Percentiles rank a stretch among this genome's conserved stretches.
Evolutionary conservation across 2,113 vertebrate species (phyloP).

Genomic region (Rhombomys opimus): DNA sequence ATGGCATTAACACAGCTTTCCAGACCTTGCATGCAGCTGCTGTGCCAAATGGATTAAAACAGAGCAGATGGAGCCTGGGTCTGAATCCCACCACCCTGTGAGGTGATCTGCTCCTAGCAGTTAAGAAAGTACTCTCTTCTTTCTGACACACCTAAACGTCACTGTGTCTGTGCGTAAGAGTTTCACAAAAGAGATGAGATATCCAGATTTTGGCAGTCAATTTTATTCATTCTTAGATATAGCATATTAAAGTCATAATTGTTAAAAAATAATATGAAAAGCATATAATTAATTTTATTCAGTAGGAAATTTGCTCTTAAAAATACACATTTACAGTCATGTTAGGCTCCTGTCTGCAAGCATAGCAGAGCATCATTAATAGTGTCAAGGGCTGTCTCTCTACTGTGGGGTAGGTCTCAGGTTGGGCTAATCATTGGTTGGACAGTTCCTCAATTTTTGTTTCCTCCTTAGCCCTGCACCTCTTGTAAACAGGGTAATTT

Average conservation of each 20-base stretch:
- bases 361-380: no score
- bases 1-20: slow-evolving; percentile 2
- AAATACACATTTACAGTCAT: background rate
- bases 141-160: slow-evolving; percentile 78
- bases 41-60: slow-evolving; percentile 63
- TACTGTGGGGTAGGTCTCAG: no score
- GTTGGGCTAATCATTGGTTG: no score
- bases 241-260: background rate
- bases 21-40: slow-evolving; percentile 17
- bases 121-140: slow-evolving; percentile 66
- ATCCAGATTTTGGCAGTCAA: background rate
- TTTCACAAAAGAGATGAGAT: slow-evolving; percentile 48
- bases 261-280: background rate
- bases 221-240: slow-evolving; percentile 51
- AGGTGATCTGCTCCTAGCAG: slow-evolving; percentile 34
- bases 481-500: no score
- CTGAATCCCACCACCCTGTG: slow-evolving; percentile 1
- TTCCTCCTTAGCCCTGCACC: no score
- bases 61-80: slow-evolving; percentile 51
- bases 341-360: no score
- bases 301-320: background rate
- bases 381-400: no score
- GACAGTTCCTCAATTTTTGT: no score
- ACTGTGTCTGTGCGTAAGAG: slow-evolving; percentile 68
- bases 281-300: background rate